Base-by-base conservation (phyloP, 2,888 invertebrate genomes). In the Macrostomum cliftonense region DNA sequence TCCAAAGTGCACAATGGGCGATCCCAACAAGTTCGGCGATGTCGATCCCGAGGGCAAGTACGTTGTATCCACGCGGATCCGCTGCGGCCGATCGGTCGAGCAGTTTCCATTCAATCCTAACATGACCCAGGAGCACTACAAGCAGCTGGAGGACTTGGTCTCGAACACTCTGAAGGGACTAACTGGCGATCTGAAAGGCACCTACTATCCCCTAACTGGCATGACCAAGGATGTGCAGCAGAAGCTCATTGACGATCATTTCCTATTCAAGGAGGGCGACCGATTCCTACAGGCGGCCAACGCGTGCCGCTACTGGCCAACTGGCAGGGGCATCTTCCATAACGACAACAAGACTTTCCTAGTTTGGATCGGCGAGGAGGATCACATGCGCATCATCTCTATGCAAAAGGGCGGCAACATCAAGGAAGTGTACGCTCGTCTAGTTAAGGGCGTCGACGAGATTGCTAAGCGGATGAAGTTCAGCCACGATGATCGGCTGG, bases 91-190 rank as follows among this genome's bases (percentile, higher is more conserved):
- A 69, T 87, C 86, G 39, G 68, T 87, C 45, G 73, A 76, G 65
- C 91, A 91, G 53, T 91, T 88, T 72, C 88, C 89, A 59, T 91
- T 93, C 82, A 93, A 91, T 77, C 91, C 91, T 58, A 89, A 89
- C 77, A 74, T 93, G 56, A 87, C 85, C 53, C 53, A 54, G 43
- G 59, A 61, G 54, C 62, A 91, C 75, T 91, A 91, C 79, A 84
- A 85, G 73, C 89, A 89, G 73, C 89, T 93, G 88, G 88, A 91
- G 71, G 77, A 79, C 50, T 88, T 88, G 71, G 67, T 68, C 40
- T 59, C 61, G 53, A 58, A 55, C 28, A 63, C 61, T n/a, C 56
- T 71, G 45, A 54, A 56, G 13, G 53, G 55, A 39, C 53, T 62
- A 28, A 28, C 51, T 54, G 83, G 82, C 49, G 88, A 91, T 71